These are phyloP conservation scores for Cacoxenus indagator DNA, from an alignment of 2,888 invertebrate genomes.

Conservation along the genomic window DNA sequence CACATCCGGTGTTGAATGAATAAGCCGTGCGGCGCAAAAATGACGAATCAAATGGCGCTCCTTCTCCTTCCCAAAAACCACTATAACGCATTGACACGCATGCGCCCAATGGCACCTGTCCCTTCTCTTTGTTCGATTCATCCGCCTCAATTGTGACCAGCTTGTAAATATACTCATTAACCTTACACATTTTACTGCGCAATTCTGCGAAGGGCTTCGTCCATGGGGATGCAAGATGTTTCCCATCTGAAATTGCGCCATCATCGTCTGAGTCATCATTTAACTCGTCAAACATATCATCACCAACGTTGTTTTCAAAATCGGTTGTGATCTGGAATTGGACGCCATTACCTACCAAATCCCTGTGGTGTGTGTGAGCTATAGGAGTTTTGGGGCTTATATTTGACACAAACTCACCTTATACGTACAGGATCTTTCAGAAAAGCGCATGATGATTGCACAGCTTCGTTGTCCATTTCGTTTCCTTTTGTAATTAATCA, in stretches of 20 bases:
- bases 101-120: slow-evolving; percentile 56
- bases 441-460: slow-evolving; percentile 37
- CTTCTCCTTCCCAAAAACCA: slow-evolving; percentile 66
- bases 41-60: slow-evolving; percentile 68
- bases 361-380: slow-evolving; percentile 37
- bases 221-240: slow-evolving; percentile 64
- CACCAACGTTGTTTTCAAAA: slow-evolving; percentile 51
- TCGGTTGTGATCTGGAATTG: slow-evolving; percentile 65
- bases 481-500: too few species aligned
- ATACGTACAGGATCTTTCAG: slow-evolving; percentile 52
- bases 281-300: slow-evolving; percentile 53
- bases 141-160: slow-evolving; percentile 53
- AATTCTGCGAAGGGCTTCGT: slow-evolving; percentile 62
- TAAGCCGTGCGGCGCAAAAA: slow-evolving; percentile 61
- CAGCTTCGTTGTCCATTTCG: slow-evolving; percentile 23
- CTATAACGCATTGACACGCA: slow-evolving; percentile 66
- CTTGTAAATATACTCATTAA: slow-evolving; percentile 59
- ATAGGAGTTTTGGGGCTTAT: too few species aligned
- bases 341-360: slow-evolving; percentile 53
- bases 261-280: slow-evolving; percentile 52
- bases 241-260: slow-evolving; percentile 29
- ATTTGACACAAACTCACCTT: too few species aligned
- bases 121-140: slow-evolving; percentile 34
- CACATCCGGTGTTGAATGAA: slow-evolving; percentile 57
- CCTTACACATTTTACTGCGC: slow-evolving; percentile 55